Evolutionary conservation across 2,888 invertebrate species (phyloP), one percentile per base, ranked within the genome.

Genomic region (Onchidella celtica): DNA sequence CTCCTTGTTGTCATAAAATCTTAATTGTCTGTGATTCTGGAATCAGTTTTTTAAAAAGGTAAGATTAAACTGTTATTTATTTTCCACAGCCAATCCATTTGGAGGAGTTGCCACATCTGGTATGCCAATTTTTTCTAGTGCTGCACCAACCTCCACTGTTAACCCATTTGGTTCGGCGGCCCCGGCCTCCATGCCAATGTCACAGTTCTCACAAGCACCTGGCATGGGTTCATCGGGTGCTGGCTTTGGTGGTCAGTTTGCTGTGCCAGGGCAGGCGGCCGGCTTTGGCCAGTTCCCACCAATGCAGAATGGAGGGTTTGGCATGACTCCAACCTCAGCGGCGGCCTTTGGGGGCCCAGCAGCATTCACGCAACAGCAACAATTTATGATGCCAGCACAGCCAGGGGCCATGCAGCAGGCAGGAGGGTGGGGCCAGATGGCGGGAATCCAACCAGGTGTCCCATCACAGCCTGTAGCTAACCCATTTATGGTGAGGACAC

Each of bases 401-500:
- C 59, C 82, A 63, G 70, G 79, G 75, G 73, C 79, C 24, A 69
- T 32, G 0, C 79, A 77, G 66, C 69, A 55, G 14, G 61, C 38
- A n/a, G 78, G 69, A 1, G 73, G 85, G 27, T 80, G 85, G 85
- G 75, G 66, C 3, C 72, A 79, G 27, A 47, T 83, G 79, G 77
- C 84, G 6, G 38, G 69, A 75, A 68, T 74, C 57, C 47, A 59
- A n/a, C 74, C 66, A 29, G 73, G 29, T 14, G 47, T 38, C n/a
- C 75, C 34, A 17, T 61, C 57, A 21, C 79, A 72, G 38, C 83
- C 86, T 24, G 75, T 87, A 57, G 89, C 87, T 24, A 90, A 90
- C 79, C 90, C 90, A 65, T 90, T 90, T 84, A 89, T 90, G 90
- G 89, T 90, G 55, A 79, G 83, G 76, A n/a, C n/a, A n/a, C n/a